Evolutionary conservation across 2,888 invertebrate species (phyloP).

Genomic region (Xanthorhoe designata): DNA sequence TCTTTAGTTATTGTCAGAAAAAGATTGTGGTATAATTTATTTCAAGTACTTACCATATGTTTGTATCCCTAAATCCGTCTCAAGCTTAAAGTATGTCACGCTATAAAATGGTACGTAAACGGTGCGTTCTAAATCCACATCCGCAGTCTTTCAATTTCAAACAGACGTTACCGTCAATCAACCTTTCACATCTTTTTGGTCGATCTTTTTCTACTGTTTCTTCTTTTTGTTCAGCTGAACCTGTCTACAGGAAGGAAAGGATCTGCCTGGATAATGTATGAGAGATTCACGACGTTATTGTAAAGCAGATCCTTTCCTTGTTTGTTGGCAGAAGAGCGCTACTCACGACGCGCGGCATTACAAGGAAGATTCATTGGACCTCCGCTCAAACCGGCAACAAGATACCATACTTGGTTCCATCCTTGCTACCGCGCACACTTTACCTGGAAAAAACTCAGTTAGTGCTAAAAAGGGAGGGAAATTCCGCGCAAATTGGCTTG

Average conservation of each 20-base stretch:
- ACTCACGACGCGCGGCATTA: slow-evolving; percentile 45
- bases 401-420: slow-evolving; percentile 56
- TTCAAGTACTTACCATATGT: slow-evolving; percentile 5
- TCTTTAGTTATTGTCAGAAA: neutral
- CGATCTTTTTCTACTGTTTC: slow-evolving; percentile 74
- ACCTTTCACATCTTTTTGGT: slow-evolving; percentile 46
- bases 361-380: slow-evolving; percentile 55
- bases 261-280: slow-evolving; percentile 62
- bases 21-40: neutral
- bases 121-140: slow-evolving; percentile 27
- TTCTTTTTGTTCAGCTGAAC: slow-evolving; percentile 31
- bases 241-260: slow-evolving; percentile 79
- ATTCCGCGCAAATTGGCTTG: slow-evolving; percentile 89
- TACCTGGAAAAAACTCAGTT: slow-evolving; percentile 52
- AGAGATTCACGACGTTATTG: slow-evolving; percentile 49
- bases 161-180: slow-evolving; percentile 13
- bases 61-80: slow-evolving; percentile 8
- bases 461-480: slow-evolving; percentile 86
- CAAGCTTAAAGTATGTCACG: slow-evolving; percentile 18
- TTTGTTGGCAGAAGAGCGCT: slow-evolving; percentile 87
- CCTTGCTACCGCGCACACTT: slow-evolving; percentile 66
- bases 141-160: slow-evolving; percentile 24
- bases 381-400: slow-evolving; percentile 50
- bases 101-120: slow-evolving; percentile 28
- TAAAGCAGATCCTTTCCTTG: slow-evolving; percentile 87